phyloP scores from a whole-genome alignment of 2,888 invertebrate species.

The Pycnomerus fuliginosus region DNA sequence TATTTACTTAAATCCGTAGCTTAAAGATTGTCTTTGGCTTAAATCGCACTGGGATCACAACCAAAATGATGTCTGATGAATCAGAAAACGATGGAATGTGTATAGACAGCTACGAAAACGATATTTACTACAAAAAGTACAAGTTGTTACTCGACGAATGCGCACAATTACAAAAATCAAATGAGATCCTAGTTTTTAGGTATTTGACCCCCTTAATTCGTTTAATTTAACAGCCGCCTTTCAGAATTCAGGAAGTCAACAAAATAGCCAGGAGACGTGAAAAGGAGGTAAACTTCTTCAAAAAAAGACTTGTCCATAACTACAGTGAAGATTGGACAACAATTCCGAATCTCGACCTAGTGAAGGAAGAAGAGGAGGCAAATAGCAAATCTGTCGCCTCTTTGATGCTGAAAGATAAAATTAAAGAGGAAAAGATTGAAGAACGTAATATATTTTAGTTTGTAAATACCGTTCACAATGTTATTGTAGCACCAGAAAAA shows the following conservation, averaged over 20 bases:
- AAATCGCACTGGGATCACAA: too few relatives aligned
- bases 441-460: slow-evolving; percentile 20
- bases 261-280: slow-evolving; percentile 66
- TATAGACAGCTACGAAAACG: slow-evolving; percentile 58
- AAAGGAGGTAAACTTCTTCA: slow-evolving; percentile 69
- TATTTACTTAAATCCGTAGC: too few relatives aligned
- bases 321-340: slow-evolving; percentile 68
- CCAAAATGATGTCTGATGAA: slow-evolving; percentile 59
- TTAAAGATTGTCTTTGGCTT: too few relatives aligned
- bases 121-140: slow-evolving; percentile 72
- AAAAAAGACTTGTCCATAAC: slow-evolving; percentile 65
- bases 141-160: slow-evolving; percentile 72
- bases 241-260: slow-evolving; percentile 69
- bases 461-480: slow-evolving; percentile 2
- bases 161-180: slow-evolving; percentile 74
- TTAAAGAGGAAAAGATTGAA: slow-evolving; percentile 45
- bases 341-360: slow-evolving; percentile 42
- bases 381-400: slow-evolving; percentile 46
- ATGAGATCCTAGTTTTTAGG: slow-evolving; percentile 71
- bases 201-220: slow-evolving; percentile 33
- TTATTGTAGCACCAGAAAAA: slow-evolving; percentile 37
- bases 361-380: slow-evolving; percentile 56
- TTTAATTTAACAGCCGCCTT: slow-evolving; percentile 22
- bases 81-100: slow-evolving; percentile 60
- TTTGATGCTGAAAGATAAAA: slow-evolving; percentile 39